Evolutionary conservation across 2,113 vertebrate genomes (phyloP).

Genomic region (Cardinalis cardinalis): DNA sequence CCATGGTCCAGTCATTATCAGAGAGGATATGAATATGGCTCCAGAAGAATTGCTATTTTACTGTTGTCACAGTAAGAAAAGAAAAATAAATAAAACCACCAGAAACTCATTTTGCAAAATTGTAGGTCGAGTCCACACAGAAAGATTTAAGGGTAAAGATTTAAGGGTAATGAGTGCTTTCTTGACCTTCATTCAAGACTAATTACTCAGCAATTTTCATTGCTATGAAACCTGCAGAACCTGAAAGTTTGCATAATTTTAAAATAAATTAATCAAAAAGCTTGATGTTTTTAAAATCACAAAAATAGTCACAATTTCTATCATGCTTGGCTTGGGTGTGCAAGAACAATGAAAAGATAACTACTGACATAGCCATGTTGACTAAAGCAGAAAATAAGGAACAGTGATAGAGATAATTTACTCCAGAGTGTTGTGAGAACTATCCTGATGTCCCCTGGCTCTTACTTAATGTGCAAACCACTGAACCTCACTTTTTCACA

Average conservation of each 20-base stretch:
- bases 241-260: neutral
- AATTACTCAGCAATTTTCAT: slow-evolving; percentile 13
- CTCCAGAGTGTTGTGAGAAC: neutral
- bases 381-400: neutral
- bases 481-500: neutral
- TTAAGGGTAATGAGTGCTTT: neutral
- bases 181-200: neutral
- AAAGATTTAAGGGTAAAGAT: neutral
- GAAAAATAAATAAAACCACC: neutral
- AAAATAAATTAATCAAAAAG: neutral
- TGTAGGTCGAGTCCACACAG: neutral
- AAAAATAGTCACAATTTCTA: neutral
- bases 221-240: neutral
- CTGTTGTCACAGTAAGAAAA: neutral
- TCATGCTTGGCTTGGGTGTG: neutral
- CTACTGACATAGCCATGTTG: neutral
- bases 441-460: neutral
- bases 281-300: neutral
- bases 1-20: neutral
- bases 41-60: neutral
- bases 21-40: neutral
- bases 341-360: neutral
- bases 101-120: neutral
- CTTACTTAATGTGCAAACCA: neutral
- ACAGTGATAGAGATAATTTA: neutral